Evolutionary conservation across 1,140 invertebrate species (phyloP).

Genomic region (Chionoecetes opilio): DNA sequence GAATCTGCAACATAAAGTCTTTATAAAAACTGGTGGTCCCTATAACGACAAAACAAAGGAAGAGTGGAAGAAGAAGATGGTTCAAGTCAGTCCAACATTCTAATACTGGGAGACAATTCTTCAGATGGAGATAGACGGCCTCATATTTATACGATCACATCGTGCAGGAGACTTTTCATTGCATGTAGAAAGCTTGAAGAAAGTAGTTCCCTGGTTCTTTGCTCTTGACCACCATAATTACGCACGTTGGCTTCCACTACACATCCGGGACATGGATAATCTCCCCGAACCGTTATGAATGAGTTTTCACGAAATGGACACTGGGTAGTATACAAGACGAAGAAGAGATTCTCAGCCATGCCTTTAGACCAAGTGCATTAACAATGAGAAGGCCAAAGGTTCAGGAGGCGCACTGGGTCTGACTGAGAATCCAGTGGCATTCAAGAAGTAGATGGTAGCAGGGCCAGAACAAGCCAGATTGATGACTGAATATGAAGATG

Average conservation of each 20-base stretch:
- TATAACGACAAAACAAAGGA: background rate
- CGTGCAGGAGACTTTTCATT: conserved; percentile 29
- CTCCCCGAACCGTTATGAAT: background rate
- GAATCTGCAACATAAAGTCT: background rate
- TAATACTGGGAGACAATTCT: conserved; percentile 39
- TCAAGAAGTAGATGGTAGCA: no score
- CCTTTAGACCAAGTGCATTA: no score
- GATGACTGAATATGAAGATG: no score
- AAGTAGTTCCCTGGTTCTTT: conserved; percentile 7
- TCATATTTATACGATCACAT: conserved; percentile 20
- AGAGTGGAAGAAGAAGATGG: conserved; percentile 27
- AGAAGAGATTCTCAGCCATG: no score
- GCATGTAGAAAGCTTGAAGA: background rate
- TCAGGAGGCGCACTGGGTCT: no score
- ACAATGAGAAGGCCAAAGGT: no score
- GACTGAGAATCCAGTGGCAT: no score
- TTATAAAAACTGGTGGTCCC: background rate
- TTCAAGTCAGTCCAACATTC: conserved; percentile 12
- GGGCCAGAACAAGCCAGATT: no score
- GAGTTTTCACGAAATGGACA: no score
- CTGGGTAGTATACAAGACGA: no score
- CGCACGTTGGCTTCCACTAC: background rate
- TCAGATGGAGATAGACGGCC: conserved; percentile 19
- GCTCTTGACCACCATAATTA: conserved; percentile 37
- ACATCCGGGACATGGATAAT: conserved; percentile 37